Evolutionary conservation across 1,140 invertebrate species (phyloP), one percentile per base, ranked within the genome.

Genomic region (Hyphantria cunea): DNA sequence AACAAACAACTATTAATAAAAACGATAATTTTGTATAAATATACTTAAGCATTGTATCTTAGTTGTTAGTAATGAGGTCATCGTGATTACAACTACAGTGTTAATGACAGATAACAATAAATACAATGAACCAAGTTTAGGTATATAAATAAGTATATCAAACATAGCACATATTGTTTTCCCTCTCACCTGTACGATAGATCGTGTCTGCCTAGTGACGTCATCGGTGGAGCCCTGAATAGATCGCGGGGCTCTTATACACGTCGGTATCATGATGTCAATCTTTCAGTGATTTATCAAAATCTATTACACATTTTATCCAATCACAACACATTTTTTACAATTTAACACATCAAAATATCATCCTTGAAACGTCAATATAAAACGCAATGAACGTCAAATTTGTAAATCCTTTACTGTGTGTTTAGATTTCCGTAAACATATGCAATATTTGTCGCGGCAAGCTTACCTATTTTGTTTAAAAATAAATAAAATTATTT

Each of bases 181-280:
- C n/a, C 37, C 39, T 89, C 84, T 89, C 84, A 93, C 92, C 91
- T 93, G 93, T 34, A 93, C 89, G 68, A 93, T 93, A 32, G 92
- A 93, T 11, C 92, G 88, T 8, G 92, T 93, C 70, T 93, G 92
- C 62, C 92, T 88, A 39, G 91, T 92, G 80, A 93, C 92, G 74
- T 93, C 92, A 78, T 93, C 92, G 9, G 90, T 92, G 42, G 92
- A 93, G 32, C 92, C 92, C 72, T 92, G 92, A 67, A 90, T 87
- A 60, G 90, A 92, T 47, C 89, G 83, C 33, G 92, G 92, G 6
- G 87, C 90, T 72, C 91, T 81, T 64, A 92, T 92, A 68, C 92
- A 93, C 50, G 91, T 92, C 32, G 92, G 92, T 86, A 93, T 92
- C 92, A 93, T 93, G 60, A 62, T 85, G 59, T 78, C 74, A 81